phyloP scores from a whole-genome alignment of 1,140 invertebrate species.

The Euwallacea similis region DNA sequence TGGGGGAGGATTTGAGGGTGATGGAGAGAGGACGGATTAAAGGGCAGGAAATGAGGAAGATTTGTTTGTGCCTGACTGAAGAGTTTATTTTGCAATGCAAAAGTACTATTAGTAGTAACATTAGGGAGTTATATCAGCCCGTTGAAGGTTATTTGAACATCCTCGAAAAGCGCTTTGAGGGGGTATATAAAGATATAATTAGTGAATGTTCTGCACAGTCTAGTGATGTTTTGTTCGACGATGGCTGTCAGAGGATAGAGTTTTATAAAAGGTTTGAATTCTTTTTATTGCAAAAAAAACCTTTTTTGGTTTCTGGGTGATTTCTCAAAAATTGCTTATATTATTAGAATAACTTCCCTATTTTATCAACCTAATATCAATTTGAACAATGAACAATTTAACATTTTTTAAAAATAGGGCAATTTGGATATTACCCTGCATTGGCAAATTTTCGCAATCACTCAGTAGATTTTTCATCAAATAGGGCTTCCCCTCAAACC shows the following conservation, averaged over 20 bases:
- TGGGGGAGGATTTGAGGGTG: slow-evolving; percentile 32
- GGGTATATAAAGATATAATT: slow-evolving; percentile 39
- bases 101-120: slow-evolving; percentile 35
- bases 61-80: slow-evolving; percentile 41
- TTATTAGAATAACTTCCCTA: too few relatives aligned
- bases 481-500: too few relatives aligned
- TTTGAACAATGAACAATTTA: too few relatives aligned
- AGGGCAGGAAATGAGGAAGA: slow-evolving; percentile 35
- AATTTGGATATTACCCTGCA: neutral
- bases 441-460: too few relatives aligned
- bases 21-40: slow-evolving; percentile 42
- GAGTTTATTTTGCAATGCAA: slow-evolving; percentile 42
- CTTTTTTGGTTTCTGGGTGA: too few relatives aligned
- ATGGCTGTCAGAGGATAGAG: slow-evolving; percentile 42
- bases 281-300: neutral
- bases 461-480: too few relatives aligned
- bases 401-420: too few relatives aligned
- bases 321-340: too few relatives aligned
- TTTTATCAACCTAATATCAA: too few relatives aligned
- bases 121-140: slow-evolving; percentile 38
- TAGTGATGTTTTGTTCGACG: slow-evolving; percentile 42
- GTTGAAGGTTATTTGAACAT: slow-evolving; percentile 37
- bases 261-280: slow-evolving; percentile 36
- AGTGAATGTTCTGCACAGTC: slow-evolving; percentile 23
- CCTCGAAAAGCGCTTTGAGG: slow-evolving; percentile 32